Evolutionary conservation across 64 coral and sea anemone genomes (phyloP), one percentile per base, ranked within the genome.

Genomic region (Acropora yongei): DNA sequence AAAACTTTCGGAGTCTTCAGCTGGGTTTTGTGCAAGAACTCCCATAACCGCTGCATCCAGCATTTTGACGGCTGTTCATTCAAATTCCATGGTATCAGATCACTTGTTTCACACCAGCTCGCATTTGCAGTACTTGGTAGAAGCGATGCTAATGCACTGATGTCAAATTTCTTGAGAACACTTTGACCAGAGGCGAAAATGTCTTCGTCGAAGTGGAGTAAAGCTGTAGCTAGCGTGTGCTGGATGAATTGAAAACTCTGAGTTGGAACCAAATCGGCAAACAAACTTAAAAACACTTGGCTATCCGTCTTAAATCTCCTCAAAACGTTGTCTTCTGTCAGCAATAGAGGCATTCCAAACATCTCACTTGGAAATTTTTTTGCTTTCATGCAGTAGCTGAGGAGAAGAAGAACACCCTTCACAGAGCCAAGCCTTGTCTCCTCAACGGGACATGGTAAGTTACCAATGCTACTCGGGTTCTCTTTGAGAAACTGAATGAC

Each of bases 21-120:
- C 20, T 82, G 78, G 5, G 18, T 30, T 51, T 76, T 85, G 68
- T 51, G 57, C 7, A 98, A 78, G 5, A 98, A 89, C 51, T 86
- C 3, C 96, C 96, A 98, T 0, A 98, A 75, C 18, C 66, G 80
- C 73, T 68, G 8, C 51, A 98, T 71, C 96, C 96, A 98, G 6
- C 77, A 78, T 66, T 79, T 39, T 3, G 89, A 40, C 30, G 46
- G 67, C 73, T 81, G 13, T 77, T 47, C 18, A 2, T 57, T 75
- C 44, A 51, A 57, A 14, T 98, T 80, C 96, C 96, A 98, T 16
- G 87, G 47, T 40, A 98, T 83, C 41, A 86, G 78, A 12, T 50
- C 44, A 19, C 63, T 67, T 16, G 75, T 88, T 17, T 46, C 74
- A 71, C 18, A 68, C 93, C 93, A 95, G 14, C 17, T 18, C 39